Base-by-base conservation (phyloP, 2,797 vertebrate species). In the Aldrovandia affinis region DNA sequence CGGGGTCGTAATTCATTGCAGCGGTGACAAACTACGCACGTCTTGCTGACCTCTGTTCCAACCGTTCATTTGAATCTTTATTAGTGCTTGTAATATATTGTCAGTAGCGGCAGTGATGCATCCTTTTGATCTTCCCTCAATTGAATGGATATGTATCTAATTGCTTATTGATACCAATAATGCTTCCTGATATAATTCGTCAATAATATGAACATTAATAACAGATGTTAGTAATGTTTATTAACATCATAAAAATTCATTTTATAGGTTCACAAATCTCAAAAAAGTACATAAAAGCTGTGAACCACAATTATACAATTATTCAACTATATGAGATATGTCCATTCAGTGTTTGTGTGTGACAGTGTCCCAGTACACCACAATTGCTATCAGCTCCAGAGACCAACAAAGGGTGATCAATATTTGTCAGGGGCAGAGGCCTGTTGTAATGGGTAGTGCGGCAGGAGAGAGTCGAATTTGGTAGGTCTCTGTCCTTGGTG, bases 401-500 rank as follows among this genome's bases (percentile, higher is more conserved):
- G 47, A 47, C 2, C 14, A n/a, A 7, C 25, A 0, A 10, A n/a
- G 47, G 83, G 82, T 52, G 80, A 84, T 81, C 84, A 83, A 80
- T 55, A 77, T 80, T 78, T 85, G 81, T 77, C 85, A 88, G 82
- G 36, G 68, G 14, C 52, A 65, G 18, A 80, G 85, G 85, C 70
- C 81, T 65, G 83, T 81, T 77, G 63, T 65, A 39, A 22, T 12
- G 20, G 33, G 85, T 75, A 77, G 68, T 81, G 83, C 61, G 79
- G 81, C 44, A 79, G 75, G 57, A 68, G 50, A 70, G 79, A 83
- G 83, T 82, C 85, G 86, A 50, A 87, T 84, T 84, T 86, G 86
- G 88, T 85, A 88, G 78, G 85, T 30, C 36, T 50, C 81, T 86
- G 81, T 88, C 78, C 70, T 70, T 86, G 83, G 81, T 80, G 61